A percentile compares a stretch with the other conserved stretches of the same genome.
Evolutionary conservation across 2,888 invertebrate species (phyloP).

Genomic region (Caenorhabditis angaria): DNA sequence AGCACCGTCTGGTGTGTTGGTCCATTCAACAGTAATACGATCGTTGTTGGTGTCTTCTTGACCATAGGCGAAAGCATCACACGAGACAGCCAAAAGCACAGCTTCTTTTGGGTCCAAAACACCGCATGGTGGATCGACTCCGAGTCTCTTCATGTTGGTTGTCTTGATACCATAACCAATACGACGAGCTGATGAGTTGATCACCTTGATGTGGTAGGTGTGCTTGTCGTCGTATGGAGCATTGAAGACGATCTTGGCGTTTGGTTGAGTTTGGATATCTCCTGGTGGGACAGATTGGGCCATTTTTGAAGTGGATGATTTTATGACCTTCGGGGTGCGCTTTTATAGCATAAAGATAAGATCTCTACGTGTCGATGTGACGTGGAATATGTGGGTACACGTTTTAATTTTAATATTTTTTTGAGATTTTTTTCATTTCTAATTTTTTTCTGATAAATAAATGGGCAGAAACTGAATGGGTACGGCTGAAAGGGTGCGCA

Average conservation of each 20-base stretch:
- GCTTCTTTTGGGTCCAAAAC: slow-evolving; percentile 61
- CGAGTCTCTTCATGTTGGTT: slow-evolving; percentile 61
- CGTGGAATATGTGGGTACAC: no score
- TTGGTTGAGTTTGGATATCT: slow-evolving; percentile 7
- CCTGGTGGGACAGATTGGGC: neutral
- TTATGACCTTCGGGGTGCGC: no score
- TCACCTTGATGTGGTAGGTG: slow-evolving; percentile 19
- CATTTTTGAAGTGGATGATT: no score
- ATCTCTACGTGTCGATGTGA: no score
- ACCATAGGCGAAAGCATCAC: slow-evolving; percentile 37
- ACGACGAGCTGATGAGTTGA: slow-evolving; percentile 54
- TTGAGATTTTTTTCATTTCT: no score
- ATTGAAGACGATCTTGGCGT: slow-evolving; percentile 21
- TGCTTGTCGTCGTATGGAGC: slow-evolving; percentile 15
- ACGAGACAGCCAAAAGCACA: slow-evolving; percentile 33
- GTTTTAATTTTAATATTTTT: no score
- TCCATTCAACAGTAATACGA: slow-evolving; percentile 59
- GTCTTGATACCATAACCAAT: slow-evolving; percentile 61
- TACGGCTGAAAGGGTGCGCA: no score
- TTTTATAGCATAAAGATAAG: no score
- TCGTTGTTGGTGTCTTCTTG: slow-evolving; percentile 56
- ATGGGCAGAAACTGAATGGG: no score
- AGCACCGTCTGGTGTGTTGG: slow-evolving; percentile 54
- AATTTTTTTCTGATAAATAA: no score
- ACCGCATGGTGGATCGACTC: slow-evolving; percentile 57